Conservation (phyloP, 2,113 vertebrate species). For the Pseudorasbora parva region DNA sequence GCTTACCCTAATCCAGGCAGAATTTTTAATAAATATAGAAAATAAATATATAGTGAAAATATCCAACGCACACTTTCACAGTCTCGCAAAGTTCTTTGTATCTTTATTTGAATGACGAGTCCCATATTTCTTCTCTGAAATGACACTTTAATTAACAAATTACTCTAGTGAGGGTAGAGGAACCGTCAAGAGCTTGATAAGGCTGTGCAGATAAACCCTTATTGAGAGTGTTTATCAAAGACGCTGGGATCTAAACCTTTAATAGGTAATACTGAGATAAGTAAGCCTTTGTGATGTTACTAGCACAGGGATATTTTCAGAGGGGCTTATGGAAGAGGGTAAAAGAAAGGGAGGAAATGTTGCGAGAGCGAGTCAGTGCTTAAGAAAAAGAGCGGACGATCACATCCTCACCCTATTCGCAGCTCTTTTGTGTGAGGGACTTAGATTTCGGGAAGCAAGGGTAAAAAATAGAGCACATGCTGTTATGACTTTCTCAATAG, state of each 20-base stretch:
- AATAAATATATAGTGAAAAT: conserved; percentile 49
- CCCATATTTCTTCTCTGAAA: conserved; percentile 78
- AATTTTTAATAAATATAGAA: too few species aligned
- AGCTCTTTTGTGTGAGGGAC: conserved; percentile 41
- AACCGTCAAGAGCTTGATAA: conserved; percentile 79
- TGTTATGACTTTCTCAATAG: conserved; percentile 52
- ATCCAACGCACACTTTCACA: conserved; percentile 48
- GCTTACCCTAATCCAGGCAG: conserved; percentile 71
- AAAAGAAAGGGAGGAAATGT: conserved; percentile 70
- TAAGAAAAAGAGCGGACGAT: conserved; percentile 63
- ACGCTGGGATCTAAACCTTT: conserved; percentile 80
- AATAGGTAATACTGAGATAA: conserved; percentile 85
- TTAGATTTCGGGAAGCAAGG: conserved; percentile 32
- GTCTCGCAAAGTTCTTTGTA: conserved; percentile 75
- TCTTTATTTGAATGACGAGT: conserved; percentile 57
- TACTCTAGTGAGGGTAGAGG: conserved; percentile 73
- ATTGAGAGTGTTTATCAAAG: conserved; percentile 80
- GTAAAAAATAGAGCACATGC: conserved; percentile 40
- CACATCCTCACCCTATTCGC: conserved; percentile 50
- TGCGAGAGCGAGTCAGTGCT: conserved; percentile 68
- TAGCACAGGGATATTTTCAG: conserved; percentile 76
- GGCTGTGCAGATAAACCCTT: conserved; percentile 75
- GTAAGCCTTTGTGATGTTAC: conserved; percentile 81
- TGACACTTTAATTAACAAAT: conserved; percentile 87
- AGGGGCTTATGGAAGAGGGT: conserved; percentile 72